Evolutionary conservation across 1,140 invertebrate species (phyloP).

Genomic region (Ectropis grisescens): DNA sequence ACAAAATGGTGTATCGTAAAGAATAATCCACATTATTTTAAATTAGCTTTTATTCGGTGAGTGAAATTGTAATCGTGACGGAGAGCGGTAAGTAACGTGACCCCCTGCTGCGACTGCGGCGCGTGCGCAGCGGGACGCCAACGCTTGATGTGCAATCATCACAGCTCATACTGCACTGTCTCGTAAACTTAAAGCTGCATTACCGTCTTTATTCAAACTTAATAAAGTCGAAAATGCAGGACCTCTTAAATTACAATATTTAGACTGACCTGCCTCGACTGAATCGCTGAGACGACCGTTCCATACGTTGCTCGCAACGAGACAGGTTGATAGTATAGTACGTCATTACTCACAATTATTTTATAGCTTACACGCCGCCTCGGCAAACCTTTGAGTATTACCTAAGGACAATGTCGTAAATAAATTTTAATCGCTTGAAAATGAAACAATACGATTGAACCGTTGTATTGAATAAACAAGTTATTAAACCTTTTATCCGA

Average conservation of each 20-base stretch:
- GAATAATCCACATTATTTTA: slow-evolving; percentile 16
- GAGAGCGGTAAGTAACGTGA: slow-evolving; percentile 38
- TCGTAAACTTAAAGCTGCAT: too few relatives aligned
- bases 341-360: slow-evolving; percentile 14
- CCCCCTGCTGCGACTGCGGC: slow-evolving; percentile 20
- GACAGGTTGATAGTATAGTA: slow-evolving; percentile 8
- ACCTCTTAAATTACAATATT: too few relatives aligned
- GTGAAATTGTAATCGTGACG: slow-evolving; percentile 41
- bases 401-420: too few relatives aligned
- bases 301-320: not conserved
- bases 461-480: too few relatives aligned
- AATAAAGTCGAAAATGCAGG: too few relatives aligned
- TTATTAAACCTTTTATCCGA: too few relatives aligned
- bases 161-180: too few relatives aligned
- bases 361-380: slow-evolving; percentile 1
- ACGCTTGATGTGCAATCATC: slow-evolving; percentile 7
- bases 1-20: not conserved
- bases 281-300: slow-evolving; percentile 1
- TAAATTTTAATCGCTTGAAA: too few relatives aligned
- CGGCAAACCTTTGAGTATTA: too few relatives aligned
- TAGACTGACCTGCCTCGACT: not conserved
- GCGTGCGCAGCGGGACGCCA: slow-evolving; percentile 26
- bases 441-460: too few relatives aligned
- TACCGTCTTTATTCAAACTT: too few relatives aligned
- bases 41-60: slow-evolving; percentile 22